phyloP scores from a whole-genome alignment of 2,113 vertebrate species.

The Thomomys bottae region DNA sequence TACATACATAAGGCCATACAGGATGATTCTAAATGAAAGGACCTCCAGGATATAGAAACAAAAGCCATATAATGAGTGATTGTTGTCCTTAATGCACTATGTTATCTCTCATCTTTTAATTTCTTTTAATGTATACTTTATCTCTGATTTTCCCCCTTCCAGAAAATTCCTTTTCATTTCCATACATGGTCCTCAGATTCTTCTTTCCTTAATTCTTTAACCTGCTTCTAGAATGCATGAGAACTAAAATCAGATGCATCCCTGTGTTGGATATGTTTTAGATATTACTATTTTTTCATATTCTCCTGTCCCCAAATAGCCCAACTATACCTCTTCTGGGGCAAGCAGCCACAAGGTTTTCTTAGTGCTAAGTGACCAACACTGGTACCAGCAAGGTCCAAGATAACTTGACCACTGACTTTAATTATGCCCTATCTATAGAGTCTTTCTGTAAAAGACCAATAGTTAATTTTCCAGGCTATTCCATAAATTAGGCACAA shows the following conservation, averaged over 20 bases:
- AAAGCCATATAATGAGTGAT: no score
- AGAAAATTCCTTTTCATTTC: conserved; percentile 33
- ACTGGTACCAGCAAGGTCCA: neutral
- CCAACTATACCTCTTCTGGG: neutral
- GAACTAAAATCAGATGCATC: neutral
- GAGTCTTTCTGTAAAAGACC: neutral
- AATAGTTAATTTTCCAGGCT: neutral
- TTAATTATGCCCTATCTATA: neutral
- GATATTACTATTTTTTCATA: neutral
- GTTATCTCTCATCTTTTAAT: no score
- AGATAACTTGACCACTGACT: neutral
- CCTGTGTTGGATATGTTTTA: neutral
- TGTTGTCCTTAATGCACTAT: no score
- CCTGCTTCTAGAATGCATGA: neutral
- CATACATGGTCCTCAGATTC: neutral
- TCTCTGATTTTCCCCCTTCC: neutral
- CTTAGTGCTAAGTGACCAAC: neutral
- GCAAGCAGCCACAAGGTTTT: neutral
- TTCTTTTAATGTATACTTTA: neutral
- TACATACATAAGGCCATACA: no score
- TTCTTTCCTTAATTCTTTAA: conserved; percentile 27
- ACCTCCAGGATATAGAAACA: no score
- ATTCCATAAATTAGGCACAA: neutral
- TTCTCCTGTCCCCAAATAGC: neutral
- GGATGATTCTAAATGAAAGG: no score